Conservation (phyloP, 2,113 vertebrate species). For the Grallaria varia region DNA sequence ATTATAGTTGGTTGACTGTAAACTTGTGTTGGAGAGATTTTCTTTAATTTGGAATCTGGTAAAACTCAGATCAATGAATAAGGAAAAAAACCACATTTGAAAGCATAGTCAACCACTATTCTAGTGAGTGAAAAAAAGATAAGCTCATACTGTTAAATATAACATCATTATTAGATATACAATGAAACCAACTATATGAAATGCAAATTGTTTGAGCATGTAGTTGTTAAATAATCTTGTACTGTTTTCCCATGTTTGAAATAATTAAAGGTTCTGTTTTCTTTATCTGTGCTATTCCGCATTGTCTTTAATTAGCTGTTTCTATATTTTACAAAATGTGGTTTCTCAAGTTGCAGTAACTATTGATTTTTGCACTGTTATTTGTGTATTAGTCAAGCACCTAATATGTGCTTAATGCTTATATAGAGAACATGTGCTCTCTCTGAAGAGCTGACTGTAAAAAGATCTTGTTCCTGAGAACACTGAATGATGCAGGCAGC, state of each 20-base stretch:
- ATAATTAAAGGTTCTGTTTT: background rate
- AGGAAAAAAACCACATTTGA: background rate
- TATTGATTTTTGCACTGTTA: background rate
- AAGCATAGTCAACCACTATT: background rate
- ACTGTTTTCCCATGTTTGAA: background rate
- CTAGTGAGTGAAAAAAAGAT: background rate
- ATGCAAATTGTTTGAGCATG: background rate
- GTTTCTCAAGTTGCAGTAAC: background rate
- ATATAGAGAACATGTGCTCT: fast-evolving
- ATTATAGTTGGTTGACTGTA: background rate
- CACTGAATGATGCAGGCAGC: background rate
- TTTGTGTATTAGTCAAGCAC: background rate
- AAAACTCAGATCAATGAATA: background rate
- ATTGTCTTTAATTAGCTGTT: background rate
- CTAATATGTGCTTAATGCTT: background rate
- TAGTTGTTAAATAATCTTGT: background rate
- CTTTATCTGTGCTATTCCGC: background rate
- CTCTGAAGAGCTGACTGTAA: background rate
- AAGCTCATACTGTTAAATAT: background rate
- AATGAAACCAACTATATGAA: background rate
- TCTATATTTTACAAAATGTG: background rate
- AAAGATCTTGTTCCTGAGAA: background rate
- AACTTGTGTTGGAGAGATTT: background rate
- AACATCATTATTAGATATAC: background rate
- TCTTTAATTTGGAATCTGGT: background rate